A percentile compares a stretch with the other conserved stretches of the same genome.
Evolutionary conservation across 2,113 vertebrate genomes (phyloP).

Genomic region (Meleagris gallopavo): DNA sequence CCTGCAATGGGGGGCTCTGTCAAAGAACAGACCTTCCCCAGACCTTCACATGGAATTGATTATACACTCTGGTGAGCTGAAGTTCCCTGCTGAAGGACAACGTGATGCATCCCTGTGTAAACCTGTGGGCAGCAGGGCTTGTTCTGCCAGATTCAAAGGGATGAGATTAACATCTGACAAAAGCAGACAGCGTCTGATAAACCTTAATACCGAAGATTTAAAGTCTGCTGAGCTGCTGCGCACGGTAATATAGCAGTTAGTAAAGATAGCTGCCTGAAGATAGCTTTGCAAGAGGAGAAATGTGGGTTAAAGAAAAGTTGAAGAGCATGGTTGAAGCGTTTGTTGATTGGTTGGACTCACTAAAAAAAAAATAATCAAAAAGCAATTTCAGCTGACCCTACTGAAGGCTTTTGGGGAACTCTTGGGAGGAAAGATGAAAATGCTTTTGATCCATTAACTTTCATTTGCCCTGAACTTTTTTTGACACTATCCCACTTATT

Average conservation of each 20-base stretch:
- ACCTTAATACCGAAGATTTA: background rate
- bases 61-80: background rate
- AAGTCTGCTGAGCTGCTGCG: background rate
- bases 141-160: constrained; percentile 15
- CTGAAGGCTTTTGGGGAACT: background rate
- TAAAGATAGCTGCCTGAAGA: background rate
- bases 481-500: background rate
- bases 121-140: background rate
- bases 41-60: background rate
- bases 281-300: background rate
- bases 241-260: accelerated
- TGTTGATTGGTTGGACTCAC: background rate
- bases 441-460: background rate
- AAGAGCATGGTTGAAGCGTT: background rate
- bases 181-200: background rate
- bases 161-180: background rate
- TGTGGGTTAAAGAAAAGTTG: background rate
- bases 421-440: background rate
- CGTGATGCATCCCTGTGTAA: constrained; percentile 27
- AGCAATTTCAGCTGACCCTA: background rate
- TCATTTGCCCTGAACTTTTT: background rate
- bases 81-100: background rate
- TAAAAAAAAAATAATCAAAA: background rate
- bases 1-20: background rate
- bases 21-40: background rate